These are phyloP conservation scores for Eurois occulta DNA, from an alignment of 2,888 invertebrate genomes.

Conservation along the genomic window DNA sequence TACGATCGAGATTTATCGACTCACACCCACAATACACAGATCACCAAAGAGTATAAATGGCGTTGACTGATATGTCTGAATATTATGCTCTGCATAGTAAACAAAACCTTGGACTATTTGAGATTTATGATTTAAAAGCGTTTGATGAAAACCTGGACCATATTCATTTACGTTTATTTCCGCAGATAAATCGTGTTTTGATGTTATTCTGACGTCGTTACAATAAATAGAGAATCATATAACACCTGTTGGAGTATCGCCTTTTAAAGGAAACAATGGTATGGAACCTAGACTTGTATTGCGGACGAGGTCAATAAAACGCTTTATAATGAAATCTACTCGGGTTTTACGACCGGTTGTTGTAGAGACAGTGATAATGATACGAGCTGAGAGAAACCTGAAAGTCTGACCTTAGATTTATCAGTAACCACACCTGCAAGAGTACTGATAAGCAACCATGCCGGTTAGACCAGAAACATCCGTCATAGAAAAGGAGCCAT, in stretches of 20 bases:
- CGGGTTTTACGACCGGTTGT: slow-evolving; percentile 18
- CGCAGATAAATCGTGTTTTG: slow-evolving; percentile 13
- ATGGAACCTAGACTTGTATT: slow-evolving; percentile 16
- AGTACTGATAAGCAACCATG: too few relatives aligned
- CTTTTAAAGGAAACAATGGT: slow-evolving; percentile 51
- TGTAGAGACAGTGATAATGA: background rate
- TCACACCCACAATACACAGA: background rate
- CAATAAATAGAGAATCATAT: background rate
- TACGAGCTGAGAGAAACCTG: background rate
- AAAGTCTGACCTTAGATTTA: slow-evolving; percentile 1
- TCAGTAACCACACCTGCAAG: too few relatives aligned
- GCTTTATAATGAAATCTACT: slow-evolving; percentile 19
- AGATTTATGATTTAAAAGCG: slow-evolving; percentile 45
- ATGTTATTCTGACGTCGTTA: background rate
- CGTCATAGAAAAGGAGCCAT: too few relatives aligned
- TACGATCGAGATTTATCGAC: background rate
- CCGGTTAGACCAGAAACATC: background rate
- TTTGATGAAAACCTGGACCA: slow-evolving; percentile 38
- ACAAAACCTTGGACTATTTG: slow-evolving; percentile 46
- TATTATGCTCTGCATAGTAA: slow-evolving; percentile 30
- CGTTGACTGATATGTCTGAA: slow-evolving; percentile 27
- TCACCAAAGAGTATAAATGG: slow-evolving; percentile 7
- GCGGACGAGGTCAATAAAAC: slow-evolving; percentile 36
- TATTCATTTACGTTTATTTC: slow-evolving; percentile 22
- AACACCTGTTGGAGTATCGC: slow-evolving; percentile 27